phyloP scores from a whole-genome alignment of 2,113 vertebrate species.

The Pseudorasbora parva region DNA sequence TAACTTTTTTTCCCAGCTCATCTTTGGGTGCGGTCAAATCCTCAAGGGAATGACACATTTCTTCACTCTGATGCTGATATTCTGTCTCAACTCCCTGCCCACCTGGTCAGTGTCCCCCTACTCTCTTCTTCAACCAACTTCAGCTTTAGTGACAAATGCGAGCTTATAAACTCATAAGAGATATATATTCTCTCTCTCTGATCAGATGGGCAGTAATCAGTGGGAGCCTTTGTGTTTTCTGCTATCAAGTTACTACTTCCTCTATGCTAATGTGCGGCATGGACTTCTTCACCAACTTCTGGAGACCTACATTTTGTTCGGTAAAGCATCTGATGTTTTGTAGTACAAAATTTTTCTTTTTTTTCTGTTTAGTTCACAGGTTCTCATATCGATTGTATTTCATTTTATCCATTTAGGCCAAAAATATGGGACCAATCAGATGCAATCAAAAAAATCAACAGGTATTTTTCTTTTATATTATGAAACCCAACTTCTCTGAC shows the following conservation, averaged over 20 bases:
- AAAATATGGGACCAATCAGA: neutral
- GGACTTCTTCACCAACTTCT: constrained; percentile 77
- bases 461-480: neutral
- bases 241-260: constrained; percentile 79
- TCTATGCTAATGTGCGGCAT: constrained; percentile 76
- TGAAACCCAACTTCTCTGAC: neutral
- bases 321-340: constrained; percentile 58
- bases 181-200: constrained; percentile 18
- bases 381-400: neutral
- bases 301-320: constrained; percentile 73
- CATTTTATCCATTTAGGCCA: constrained; percentile 12
- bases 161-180: neutral
- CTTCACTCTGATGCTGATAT: constrained; percentile 74
- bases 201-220: constrained; percentile 76
- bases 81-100: constrained; percentile 77
- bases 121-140: neutral
- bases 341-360: neutral
- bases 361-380: neutral
- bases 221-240: constrained; percentile 67
- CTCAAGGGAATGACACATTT: constrained; percentile 74
- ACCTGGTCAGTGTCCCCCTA: constrained; percentile 74
- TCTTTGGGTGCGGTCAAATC: constrained; percentile 80
- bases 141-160: neutral
- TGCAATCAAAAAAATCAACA: neutral
- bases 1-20: constrained; percentile 66